Percentiles rank a stretch among this genome's conserved stretches.
Conservation (phyloP, 2,888 invertebrate genomes). For the Hipparchia semele region DNA sequence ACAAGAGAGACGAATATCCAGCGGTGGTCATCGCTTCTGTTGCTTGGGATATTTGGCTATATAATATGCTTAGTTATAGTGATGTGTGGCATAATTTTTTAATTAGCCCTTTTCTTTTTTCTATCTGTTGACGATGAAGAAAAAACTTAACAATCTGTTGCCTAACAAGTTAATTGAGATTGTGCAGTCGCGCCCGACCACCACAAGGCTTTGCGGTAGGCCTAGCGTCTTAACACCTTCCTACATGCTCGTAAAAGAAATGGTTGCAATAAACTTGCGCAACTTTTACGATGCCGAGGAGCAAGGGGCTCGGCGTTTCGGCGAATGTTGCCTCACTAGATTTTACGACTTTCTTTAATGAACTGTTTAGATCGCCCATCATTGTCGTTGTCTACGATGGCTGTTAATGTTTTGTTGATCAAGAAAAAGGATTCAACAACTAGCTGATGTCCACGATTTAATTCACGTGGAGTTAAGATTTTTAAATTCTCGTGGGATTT, state of each 20-base stretch:
- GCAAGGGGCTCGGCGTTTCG: constrained; percentile 25
- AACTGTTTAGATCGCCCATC: constrained; percentile 25
- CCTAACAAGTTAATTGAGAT: not conserved
- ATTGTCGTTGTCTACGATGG: constrained; percentile 7
- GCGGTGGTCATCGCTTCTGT: too few species aligned
- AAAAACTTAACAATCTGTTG: not conserved
- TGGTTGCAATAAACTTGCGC: constrained; percentile 35
- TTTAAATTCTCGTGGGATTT: too few species aligned
- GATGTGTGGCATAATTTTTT: too few species aligned
- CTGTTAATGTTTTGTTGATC: constrained; percentile 17
- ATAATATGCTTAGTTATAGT: too few species aligned
- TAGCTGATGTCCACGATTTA: too few species aligned
- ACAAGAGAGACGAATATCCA: too few species aligned
- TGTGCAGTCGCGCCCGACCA: not conserved
- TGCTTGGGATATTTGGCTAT: too few species aligned
- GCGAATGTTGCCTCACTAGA: constrained; percentile 31
- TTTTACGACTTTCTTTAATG: constrained; percentile 36
- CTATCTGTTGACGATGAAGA: not conserved
- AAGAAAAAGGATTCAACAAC: constrained; percentile 5
- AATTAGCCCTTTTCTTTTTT: too few species aligned
- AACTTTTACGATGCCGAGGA: constrained; percentile 29
- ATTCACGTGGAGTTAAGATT: too few species aligned
- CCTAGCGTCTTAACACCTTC: constrained; percentile 30
- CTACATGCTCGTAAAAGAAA: constrained; percentile 31
- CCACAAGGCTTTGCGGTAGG: constrained; percentile 25